A percentile compares a stretch with the other conserved stretches of the same genome.
Evolutionary conservation across 2,888 invertebrate species (phyloP).

Genomic region (Pollenia amentaria): DNA sequence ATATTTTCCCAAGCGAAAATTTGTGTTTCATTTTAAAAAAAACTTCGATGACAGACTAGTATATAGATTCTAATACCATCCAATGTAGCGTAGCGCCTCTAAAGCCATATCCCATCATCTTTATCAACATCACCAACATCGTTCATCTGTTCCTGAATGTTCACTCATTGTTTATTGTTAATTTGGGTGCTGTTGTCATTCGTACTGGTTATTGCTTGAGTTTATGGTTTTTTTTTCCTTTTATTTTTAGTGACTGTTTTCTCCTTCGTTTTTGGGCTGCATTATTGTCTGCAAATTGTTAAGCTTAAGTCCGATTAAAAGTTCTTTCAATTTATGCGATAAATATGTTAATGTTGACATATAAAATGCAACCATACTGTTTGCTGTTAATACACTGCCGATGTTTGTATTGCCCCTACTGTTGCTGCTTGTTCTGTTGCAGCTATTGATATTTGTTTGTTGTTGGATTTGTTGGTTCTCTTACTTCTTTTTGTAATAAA

Average conservation of each 20-base stretch:
- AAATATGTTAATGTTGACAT: constrained; percentile 75
- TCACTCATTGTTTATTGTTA: constrained; percentile 56
- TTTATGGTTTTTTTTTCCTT: constrained; percentile 42
- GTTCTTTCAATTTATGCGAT: constrained; percentile 74
- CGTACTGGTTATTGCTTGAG: constrained; percentile 43
- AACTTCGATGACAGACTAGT: neutral
- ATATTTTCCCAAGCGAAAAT: too few species aligned
- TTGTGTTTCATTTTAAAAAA: too few species aligned
- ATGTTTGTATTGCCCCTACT: constrained; percentile 24
- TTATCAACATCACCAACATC: constrained; percentile 64
- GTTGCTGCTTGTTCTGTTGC: constrained; percentile 27
- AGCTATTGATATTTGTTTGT: constrained; percentile 52
- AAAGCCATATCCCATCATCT: constrained; percentile 41
- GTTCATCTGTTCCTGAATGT: constrained; percentile 69
- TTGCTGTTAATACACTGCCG: constrained; percentile 51
- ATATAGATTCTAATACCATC: neutral
- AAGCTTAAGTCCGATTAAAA: constrained; percentile 75
- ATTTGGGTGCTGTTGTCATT: constrained; percentile 55
- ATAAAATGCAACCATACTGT: constrained; percentile 72
- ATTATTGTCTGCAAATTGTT: constrained; percentile 74
- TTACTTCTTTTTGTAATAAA: constrained; percentile 53
- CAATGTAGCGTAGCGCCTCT: constrained; percentile 22
- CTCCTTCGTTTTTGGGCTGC: constrained; percentile 50
- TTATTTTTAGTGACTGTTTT: neutral
- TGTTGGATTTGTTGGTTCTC: constrained; percentile 5